Evolutionary conservation across 2,888 invertebrate genomes (phyloP).

Genomic region (Nesidiocoris tenuis): DNA sequence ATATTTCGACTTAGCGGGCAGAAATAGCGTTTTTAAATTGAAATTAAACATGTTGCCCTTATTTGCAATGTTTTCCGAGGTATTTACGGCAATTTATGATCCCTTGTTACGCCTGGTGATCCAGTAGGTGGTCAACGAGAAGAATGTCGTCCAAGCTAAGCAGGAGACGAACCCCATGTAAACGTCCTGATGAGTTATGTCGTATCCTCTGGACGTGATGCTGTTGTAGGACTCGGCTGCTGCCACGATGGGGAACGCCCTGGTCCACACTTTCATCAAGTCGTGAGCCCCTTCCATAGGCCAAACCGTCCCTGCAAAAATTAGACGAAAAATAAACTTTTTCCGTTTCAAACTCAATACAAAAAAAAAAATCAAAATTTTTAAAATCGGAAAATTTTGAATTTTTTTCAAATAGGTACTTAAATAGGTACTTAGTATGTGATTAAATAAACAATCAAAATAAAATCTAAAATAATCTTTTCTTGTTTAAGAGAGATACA

Average conservation of each 20-base stretch:
- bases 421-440: too few relatives aligned
- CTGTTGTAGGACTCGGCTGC: constrained; percentile 47
- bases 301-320: constrained; percentile 56
- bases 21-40: too few relatives aligned
- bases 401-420: too few relatives aligned
- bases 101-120: constrained; percentile 44
- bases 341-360: too few relatives aligned
- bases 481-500: too few relatives aligned
- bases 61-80: too few relatives aligned
- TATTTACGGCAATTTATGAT: neutral
- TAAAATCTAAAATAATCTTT: too few relatives aligned
- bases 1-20: neutral
- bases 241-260: constrained; percentile 45
- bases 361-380: too few relatives aligned
- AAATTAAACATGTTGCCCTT: too few relatives aligned
- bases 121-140: constrained; percentile 59
- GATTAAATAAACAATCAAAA: too few relatives aligned
- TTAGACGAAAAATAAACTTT: too few relatives aligned
- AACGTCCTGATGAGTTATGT: constrained; percentile 56
- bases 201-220: constrained; percentile 46
- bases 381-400: too few relatives aligned
- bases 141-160: constrained; percentile 63
- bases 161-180: constrained; percentile 71
- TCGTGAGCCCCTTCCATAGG: constrained; percentile 68
- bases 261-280: constrained; percentile 57